Percentiles rank a stretch among this genome's conserved stretches.
These are phyloP conservation scores for Rallus crepitans DNA, from an alignment of 2,797 vertebrate species.

Conservation along the genomic window DNA sequence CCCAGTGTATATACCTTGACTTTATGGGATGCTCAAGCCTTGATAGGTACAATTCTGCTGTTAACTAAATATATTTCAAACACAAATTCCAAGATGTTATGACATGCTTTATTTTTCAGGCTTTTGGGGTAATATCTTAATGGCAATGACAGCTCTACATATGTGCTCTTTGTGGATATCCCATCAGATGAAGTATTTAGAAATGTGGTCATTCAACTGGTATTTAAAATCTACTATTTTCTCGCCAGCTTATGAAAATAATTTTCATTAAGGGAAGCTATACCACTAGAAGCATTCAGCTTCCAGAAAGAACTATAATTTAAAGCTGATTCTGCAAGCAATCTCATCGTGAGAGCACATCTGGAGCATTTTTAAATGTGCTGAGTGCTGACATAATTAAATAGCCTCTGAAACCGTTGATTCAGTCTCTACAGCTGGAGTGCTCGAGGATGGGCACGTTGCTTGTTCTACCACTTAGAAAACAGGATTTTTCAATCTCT, in stretches of 20 bases:
- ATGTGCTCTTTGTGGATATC: neutral
- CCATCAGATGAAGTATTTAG: neutral
- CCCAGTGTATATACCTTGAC: neutral
- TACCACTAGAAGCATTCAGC: neutral
- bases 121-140: neutral
- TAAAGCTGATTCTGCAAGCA: conserved; percentile 25
- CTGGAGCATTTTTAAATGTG: conserved; percentile 39
- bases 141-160: neutral
- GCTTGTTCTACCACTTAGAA: neutral
- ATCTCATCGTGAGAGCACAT: conserved; percentile 16
- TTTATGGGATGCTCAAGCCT: neutral
- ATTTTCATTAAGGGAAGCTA: neutral
- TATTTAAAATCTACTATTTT: neutral
- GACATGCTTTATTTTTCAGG: neutral
- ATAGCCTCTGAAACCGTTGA: neutral
- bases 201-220: neutral
- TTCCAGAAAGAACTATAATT: conserved; percentile 19
- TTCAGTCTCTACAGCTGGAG: conserved; percentile 30
- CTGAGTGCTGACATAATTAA: conserved; percentile 28
- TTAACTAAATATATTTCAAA: neutral
- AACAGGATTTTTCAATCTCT: neutral
- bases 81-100: neutral
- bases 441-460: neutral
- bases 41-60: neutral
- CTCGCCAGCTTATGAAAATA: neutral